phyloP scores from a whole-genome alignment of 2,888 invertebrate species.

The Tipula helvola region DNA sequence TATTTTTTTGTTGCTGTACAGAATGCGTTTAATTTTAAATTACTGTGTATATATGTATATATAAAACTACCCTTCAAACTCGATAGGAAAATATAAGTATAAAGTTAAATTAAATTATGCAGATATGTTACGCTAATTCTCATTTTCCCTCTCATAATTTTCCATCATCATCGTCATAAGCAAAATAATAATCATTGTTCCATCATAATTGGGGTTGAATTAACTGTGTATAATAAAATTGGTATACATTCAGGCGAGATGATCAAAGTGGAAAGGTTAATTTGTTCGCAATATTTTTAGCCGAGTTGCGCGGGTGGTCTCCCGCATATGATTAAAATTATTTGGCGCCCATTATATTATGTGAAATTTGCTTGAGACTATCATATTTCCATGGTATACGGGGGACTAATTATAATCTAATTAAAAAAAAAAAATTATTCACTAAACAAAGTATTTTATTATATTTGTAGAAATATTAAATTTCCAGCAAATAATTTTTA shows the following conservation, averaged over 20 bases:
- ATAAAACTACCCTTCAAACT: not conserved
- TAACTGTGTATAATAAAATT: not conserved
- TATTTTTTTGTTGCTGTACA: not conserved
- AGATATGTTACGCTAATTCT: slow-evolving; percentile 9
- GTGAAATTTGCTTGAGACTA: not conserved
- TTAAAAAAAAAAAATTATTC: not conserved
- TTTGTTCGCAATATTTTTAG: not conserved
- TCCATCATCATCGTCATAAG: not conserved
- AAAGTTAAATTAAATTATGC: slow-evolving; percentile 8
- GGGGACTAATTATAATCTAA: not conserved
- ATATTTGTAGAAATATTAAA: not conserved
- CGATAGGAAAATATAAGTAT: not conserved
- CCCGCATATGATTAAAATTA: not conserved
- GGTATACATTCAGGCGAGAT: not conserved
- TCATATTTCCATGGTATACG: not conserved
- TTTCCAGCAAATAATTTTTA: not conserved
- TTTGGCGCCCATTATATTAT: not conserved
- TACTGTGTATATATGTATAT: not conserved
- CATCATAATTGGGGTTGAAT: slow-evolving; percentile 8
- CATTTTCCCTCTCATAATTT: not conserved
- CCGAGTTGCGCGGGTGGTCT: not conserved
- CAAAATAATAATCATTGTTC: not conserved
- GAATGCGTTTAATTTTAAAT: not conserved
- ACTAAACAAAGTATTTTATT: not conserved
- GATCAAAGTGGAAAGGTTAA: not conserved